These are phyloP conservation scores for Parotia lawesii DNA, from an alignment of 2,113 vertebrate genomes.

Conservation along the genomic window DNA sequence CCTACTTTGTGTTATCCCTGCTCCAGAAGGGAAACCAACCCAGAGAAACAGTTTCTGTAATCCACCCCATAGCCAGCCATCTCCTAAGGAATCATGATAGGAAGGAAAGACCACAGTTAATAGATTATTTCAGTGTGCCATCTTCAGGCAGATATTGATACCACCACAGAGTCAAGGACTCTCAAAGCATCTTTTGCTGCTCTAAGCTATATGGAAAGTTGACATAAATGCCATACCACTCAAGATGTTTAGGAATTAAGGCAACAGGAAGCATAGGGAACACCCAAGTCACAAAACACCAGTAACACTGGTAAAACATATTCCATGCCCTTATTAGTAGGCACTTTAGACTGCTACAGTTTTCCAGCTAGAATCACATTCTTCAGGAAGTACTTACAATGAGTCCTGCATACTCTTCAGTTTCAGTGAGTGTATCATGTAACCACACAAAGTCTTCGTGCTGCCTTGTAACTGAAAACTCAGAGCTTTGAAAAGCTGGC, in stretches of 20 bases:
- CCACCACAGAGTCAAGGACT: not conserved
- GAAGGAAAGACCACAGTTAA: not conserved
- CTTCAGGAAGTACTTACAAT: constrained; percentile 82
- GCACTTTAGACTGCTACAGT: not conserved
- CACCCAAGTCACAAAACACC: not conserved
- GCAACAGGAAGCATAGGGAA: not conserved
- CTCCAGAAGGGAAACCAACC: not conserved
- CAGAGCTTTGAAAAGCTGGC: constrained; percentile 87
- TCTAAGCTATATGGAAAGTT: not conserved
- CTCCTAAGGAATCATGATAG: not conserved
- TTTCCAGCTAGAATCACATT: not conserved
- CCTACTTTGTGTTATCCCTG: not conserved
- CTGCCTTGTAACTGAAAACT: constrained; percentile 92
- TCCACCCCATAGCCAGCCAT: not conserved
- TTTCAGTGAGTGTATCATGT: constrained; percentile 91
- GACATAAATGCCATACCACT: not conserved
- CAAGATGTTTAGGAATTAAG: not conserved
- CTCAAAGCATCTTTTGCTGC: not conserved
- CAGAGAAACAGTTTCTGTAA: not conserved
- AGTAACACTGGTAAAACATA: not conserved
- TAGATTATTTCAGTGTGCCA: not conserved
- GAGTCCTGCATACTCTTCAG: constrained; percentile 90
- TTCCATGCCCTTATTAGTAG: not conserved
- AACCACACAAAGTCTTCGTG: constrained; percentile 98
- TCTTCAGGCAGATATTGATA: not conserved